Base-by-base conservation (phyloP, 2,888 invertebrate species). In the Watsonalla cultraria region DNA sequence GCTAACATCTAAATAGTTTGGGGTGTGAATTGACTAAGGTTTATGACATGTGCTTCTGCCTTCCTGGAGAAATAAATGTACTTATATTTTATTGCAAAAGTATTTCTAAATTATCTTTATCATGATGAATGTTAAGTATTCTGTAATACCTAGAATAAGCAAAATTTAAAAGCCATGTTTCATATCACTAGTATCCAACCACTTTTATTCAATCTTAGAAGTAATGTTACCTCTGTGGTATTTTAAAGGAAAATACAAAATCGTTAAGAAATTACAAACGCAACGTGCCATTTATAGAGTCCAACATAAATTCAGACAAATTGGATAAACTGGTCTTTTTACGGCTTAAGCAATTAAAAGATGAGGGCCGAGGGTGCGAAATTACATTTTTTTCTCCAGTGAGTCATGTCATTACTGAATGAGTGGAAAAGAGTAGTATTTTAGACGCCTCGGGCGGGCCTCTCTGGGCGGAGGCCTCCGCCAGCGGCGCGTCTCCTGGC, bases 401-500 rank as follows among this genome's bases (percentile, higher is more conserved):
- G 47, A 8, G 50, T 49, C 37, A 49, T 49, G 49, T 37, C 49
- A 49, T 49, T 54, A 53, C 51, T 54, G 54, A 58, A 57, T 59
- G 56, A 55, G 51, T 57, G 34, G 46, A 47, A 49, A 42, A 47
- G 53, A 55, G 60, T 52, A 55, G 57, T 76, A 80, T 80, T 72
- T 77, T 76, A 54, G 71, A 74, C 76, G 54, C 82, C 80, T 34
- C 87, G 62, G 2, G 80, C 83, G 46, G 86, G 86, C 50, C 88
- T 68, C 37, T 72, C 78, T 5, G 84, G 86, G 6, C 87, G 62
- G 34, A 72, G 74, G 34, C 84, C 86, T 50, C 84, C 84, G 47
- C 81, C 86, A 35, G 93, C 92, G 69, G 95, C 90, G 76, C 95
- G 93, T 65, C 96, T 90, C 49, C 94, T 93, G 4, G 95, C 94